phyloP scores from a whole-genome alignment of 2,888 invertebrate species.

The Epirrita christyi region DNA sequence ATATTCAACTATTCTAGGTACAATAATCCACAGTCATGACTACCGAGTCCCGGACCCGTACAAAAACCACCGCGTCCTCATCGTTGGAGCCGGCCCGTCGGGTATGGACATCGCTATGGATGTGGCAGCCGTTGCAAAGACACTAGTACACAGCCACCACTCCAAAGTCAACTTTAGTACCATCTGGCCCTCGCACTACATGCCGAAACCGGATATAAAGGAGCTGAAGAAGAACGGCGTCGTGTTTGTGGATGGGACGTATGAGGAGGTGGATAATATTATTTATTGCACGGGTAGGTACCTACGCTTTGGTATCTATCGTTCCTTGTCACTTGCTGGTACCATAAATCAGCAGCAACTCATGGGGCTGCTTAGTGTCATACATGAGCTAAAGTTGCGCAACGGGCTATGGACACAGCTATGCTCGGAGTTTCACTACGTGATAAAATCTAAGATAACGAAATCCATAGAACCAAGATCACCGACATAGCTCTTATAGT shows the following conservation, averaged over 20 bases:
- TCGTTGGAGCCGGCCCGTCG: constrained; percentile 90
- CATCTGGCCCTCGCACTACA: constrained; percentile 75
- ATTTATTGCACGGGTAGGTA: constrained; percentile 88
- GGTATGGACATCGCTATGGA: constrained; percentile 90
- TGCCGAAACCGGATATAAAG: constrained; percentile 80
- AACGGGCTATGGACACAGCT: no score
- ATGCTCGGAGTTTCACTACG: no score
- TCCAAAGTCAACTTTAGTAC: constrained; percentile 64
- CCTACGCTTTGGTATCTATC: no score
- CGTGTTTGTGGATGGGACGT: constrained; percentile 85
- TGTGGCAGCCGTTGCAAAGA: constrained; percentile 72
- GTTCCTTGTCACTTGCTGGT: no score
- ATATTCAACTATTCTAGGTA: constrained; percentile 70
- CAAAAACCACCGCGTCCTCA: constrained; percentile 83
- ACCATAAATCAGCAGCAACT: no score
- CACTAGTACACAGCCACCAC: constrained; percentile 82
- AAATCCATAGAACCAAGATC: no score
- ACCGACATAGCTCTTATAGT: no score
- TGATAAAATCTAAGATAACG: no score
- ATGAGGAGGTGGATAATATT: constrained; percentile 86
- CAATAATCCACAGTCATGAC: constrained; percentile 89
- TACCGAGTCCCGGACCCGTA: constrained; percentile 87
- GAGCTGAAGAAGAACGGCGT: constrained; percentile 80
- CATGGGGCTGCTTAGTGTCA: no score
- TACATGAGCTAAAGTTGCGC: no score